Percentiles rank a stretch among this genome's conserved stretches.
Conservation (phyloP, 2,888 invertebrate species). For the Apodemia hepburni region DNA sequence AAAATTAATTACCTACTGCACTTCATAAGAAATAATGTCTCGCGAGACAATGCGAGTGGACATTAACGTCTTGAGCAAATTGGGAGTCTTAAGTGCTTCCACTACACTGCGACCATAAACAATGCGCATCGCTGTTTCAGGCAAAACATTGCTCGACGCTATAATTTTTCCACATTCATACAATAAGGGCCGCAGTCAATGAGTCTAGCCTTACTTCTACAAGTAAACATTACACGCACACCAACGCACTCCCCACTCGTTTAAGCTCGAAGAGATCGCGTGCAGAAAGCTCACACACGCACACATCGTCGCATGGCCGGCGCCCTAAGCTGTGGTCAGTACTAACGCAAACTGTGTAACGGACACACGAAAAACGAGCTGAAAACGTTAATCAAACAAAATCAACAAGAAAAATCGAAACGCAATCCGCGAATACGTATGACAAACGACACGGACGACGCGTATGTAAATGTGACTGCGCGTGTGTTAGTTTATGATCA, state of each 20-base stretch:
- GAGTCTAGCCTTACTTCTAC: constrained; percentile 77
- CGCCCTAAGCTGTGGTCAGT: constrained; percentile 80
- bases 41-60: constrained; percentile 58
- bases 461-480: constrained; percentile 70
- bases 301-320: constrained; percentile 65
- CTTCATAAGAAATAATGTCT: constrained; percentile 65
- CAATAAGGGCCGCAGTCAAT: constrained; percentile 80
- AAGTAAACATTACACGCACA: constrained; percentile 68
- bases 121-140: constrained; percentile 71
- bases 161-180: constrained; percentile 81
- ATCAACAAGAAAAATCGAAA: constrained; percentile 45
- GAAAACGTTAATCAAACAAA: constrained; percentile 70
- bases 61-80: constrained; percentile 68
- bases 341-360: constrained; percentile 78
- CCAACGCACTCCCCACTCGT: constrained; percentile 66
- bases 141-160: constrained; percentile 65
- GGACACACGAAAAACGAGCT: constrained; percentile 79
- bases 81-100: constrained; percentile 69
- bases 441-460: constrained; percentile 39
- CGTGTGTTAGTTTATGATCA: constrained; percentile 70
- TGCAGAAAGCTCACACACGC: constrained; percentile 78
- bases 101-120: constrained; percentile 61
- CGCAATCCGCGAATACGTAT: constrained; percentile 33
- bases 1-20: constrained; percentile 54
- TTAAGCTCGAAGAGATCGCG: constrained; percentile 71